A percentile compares a stretch with the other conserved stretches of the same genome.
phyloP scores from a whole-genome alignment of 2,113 vertebrate species.

The Oxygymnocypris stewartii region DNA sequence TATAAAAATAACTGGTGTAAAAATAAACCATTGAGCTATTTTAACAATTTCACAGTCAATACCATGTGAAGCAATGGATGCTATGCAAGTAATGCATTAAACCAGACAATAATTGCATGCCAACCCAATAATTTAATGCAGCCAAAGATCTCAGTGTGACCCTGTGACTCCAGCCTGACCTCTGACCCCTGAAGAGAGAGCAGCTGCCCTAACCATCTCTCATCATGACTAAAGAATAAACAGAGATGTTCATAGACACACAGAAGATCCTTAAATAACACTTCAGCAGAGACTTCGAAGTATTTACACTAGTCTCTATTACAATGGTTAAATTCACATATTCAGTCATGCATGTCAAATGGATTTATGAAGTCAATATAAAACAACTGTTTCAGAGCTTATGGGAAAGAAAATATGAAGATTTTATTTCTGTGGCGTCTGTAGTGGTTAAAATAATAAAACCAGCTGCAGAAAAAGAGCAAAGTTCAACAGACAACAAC shows the following conservation, averaged over 20 bases:
- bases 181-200: slow-evolving; percentile 50
- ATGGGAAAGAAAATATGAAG: not conserved
- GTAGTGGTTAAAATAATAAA: not conserved
- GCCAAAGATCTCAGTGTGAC: slow-evolving; percentile 45
- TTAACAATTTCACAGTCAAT: not conserved
- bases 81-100: slow-evolving; percentile 27
- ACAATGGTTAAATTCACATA: not conserved
- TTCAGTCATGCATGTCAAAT: not conserved
- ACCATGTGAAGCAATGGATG: not conserved
- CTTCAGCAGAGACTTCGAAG: not conserved
- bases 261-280: not conserved
- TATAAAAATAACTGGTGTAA: not conserved
- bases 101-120: slow-evolving; percentile 33
- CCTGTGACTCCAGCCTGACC: slow-evolving; percentile 41
- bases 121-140: slow-evolving; percentile 4
- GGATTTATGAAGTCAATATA: not conserved
- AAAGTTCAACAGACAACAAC: not conserved
- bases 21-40: not conserved
- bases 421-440: not conserved
- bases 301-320: not conserved
- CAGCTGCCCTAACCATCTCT: slow-evolving; percentile 55
- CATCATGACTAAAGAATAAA: slow-evolving; percentile 16
- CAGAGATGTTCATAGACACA: slow-evolving; percentile 9
- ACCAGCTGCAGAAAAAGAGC: not conserved
- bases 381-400: not conserved